These are phyloP conservation scores for Melanotaenia parkinsoni DNA, from an alignment of 2,797 vertebrate species.

Conservation along the genomic window DNA sequence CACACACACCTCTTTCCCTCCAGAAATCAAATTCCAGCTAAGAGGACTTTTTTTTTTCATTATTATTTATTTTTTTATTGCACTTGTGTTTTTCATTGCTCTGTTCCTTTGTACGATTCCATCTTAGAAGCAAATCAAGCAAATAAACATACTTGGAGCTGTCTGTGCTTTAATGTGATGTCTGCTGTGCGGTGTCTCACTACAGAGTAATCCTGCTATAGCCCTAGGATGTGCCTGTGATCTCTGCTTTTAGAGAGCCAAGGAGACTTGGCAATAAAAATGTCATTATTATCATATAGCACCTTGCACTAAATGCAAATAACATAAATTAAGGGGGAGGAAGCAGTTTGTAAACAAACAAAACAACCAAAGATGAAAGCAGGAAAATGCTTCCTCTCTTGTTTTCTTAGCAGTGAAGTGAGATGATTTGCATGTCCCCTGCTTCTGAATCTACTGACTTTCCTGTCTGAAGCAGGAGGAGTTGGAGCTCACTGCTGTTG, in stretches of 20 bases:
- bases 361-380: slow-evolving; percentile 55
- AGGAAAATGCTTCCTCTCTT: slow-evolving; percentile 33
- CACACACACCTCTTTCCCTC: slow-evolving; percentile 26
- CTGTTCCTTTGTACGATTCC: slow-evolving; percentile 54
- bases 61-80: slow-evolving; percentile 31
- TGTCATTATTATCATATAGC: slow-evolving; percentile 64
- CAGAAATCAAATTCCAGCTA: slow-evolving; percentile 62
- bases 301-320: slow-evolving; percentile 71
- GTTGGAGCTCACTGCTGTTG: slow-evolving; percentile 11
- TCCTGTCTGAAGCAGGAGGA: slow-evolving; percentile 25
- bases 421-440: slow-evolving; percentile 54
- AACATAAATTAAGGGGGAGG: slow-evolving; percentile 65
- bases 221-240: slow-evolving; percentile 66
- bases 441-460: slow-evolving; percentile 21
- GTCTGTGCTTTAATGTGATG: slow-evolving; percentile 65
- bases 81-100: slow-evolving; percentile 49
- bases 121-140: slow-evolving; percentile 72
- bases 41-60: slow-evolving; percentile 46
- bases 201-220: slow-evolving; percentile 64
- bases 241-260: slow-evolving; percentile 65
- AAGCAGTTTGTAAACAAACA: slow-evolving; percentile 61
- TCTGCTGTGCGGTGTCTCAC: slow-evolving; percentile 52
- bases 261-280: slow-evolving; percentile 70
- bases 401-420: slow-evolving; percentile 35
- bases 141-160: slow-evolving; percentile 62